These are phyloP conservation scores for Tapirus indicus DNA, from an alignment of 2,797 vertebrate genomes.

Conservation along the genomic window DNA sequence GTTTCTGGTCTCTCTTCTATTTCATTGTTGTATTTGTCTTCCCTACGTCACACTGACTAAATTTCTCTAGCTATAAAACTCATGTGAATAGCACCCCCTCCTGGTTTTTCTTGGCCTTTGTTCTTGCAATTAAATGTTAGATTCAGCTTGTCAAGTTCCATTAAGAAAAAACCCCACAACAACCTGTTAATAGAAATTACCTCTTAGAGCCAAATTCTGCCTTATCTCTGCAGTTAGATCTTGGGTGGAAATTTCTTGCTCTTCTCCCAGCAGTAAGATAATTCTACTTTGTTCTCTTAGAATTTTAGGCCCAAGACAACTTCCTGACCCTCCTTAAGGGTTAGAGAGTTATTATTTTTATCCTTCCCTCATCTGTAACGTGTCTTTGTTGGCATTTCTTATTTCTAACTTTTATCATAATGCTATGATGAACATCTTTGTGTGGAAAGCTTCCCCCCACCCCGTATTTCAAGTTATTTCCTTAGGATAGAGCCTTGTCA, in stretches of 20 bases:
- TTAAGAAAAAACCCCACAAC: not conserved
- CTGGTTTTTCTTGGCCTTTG: not conserved
- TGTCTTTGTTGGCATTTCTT: not conserved
- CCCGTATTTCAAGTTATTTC: not conserved
- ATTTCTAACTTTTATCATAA: not conserved
- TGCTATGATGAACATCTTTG: not conserved
- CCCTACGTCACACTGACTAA: not conserved
- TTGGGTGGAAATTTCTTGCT: not conserved
- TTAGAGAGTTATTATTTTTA: not conserved
- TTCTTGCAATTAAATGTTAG: not conserved
- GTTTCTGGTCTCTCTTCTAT: not conserved
- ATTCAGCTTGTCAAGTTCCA: not conserved
- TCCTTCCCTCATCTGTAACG: not conserved
- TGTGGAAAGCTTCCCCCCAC: not conserved
- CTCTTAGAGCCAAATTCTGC: not conserved
- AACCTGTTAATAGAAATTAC: constrained; percentile 3
- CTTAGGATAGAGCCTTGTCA: not conserved
- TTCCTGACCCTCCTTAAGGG: not conserved
- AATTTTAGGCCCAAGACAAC: not conserved
- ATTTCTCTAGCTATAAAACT: not conserved
- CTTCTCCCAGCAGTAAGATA: not conserved
- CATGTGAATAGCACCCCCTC: not conserved
- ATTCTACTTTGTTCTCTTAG: not conserved
- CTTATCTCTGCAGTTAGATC: not conserved
- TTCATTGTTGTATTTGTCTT: not conserved